These are phyloP conservation scores for Sebastes kiyomatsui DNA, from an alignment of 2,797 vertebrate genomes.

Conservation along the genomic window DNA sequence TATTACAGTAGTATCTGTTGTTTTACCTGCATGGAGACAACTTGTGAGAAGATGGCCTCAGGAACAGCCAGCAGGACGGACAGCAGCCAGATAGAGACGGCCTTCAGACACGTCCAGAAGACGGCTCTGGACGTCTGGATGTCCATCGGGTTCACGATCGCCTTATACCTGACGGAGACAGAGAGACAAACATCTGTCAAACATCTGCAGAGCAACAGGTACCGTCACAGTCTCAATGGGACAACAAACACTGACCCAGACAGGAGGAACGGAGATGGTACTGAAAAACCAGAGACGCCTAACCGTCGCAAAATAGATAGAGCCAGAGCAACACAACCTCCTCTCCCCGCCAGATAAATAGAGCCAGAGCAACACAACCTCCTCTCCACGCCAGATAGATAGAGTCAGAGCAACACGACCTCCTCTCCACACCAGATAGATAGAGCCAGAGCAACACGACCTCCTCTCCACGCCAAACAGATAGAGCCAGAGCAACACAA, in stretches of 20 bases:
- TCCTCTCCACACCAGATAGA: too few relatives aligned
- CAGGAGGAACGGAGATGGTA: neutral
- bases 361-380: too few relatives aligned
- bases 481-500: too few relatives aligned
- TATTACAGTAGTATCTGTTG: neutral
- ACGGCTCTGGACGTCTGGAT: slow-evolving; percentile 91
- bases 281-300: too few relatives aligned
- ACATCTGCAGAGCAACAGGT: neutral
- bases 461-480: too few relatives aligned
- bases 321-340: too few relatives aligned
- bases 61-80: slow-evolving; percentile 90
- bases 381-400: too few relatives aligned
- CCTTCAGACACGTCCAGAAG: slow-evolving; percentile 91
- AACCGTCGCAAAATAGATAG: too few relatives aligned
- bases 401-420: too few relatives aligned
- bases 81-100: slow-evolving; percentile 89
- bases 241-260: neutral
- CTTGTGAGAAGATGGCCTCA: slow-evolving; percentile 92
- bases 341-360: too few relatives aligned
- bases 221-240: neutral
- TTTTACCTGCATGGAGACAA: slow-evolving; percentile 83
- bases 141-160: slow-evolving; percentile 97
- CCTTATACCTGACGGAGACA: slow-evolving; percentile 86
- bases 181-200: neutral
- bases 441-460: too few relatives aligned